These are phyloP conservation scores for Microcebus griseorufus DNA, from an alignment of 2,113 vertebrate genomes.

Conservation along the genomic window DNA sequence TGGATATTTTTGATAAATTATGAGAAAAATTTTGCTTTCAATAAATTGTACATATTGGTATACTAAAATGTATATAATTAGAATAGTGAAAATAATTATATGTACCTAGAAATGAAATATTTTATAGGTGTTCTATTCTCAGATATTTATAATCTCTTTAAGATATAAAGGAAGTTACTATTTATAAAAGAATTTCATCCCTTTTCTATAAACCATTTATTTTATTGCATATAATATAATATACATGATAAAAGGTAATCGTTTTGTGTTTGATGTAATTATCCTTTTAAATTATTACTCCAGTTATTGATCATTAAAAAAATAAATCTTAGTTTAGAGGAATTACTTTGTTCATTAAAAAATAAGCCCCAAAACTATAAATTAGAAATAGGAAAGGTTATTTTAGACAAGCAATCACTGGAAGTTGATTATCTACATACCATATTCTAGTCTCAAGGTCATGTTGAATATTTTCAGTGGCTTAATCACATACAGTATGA, in stretches of 20 bases:
- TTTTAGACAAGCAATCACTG: conserved; percentile 72
- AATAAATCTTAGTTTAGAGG: conserved; percentile 11
- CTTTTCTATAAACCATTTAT: conserved; percentile 18
- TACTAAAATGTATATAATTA: background rate
- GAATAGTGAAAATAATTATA: background rate
- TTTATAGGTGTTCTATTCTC: background rate
- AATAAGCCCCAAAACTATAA: conserved; percentile 13
- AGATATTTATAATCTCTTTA: background rate
- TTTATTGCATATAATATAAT: conserved; percentile 16
- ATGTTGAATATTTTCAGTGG: conserved; percentile 73
- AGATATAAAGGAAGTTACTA: background rate
- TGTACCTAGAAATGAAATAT: background rate
- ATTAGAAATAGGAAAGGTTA: conserved; percentile 55
- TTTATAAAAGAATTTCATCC: background rate
- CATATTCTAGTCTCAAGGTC: conserved; percentile 82
- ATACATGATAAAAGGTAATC: background rate
- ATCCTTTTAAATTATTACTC: conserved; percentile 59
- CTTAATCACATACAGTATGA: conserved; percentile 80
- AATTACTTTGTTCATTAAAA: conserved; percentile 45
- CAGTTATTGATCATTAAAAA: conserved; percentile 39
- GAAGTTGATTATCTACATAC: conserved; percentile 78
- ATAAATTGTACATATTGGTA: background rate
- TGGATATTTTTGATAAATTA: background rate
- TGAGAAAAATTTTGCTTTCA: background rate
- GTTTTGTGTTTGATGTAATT: conserved; percentile 33